Percentiles rank a stretch among this genome's conserved stretches.
Conservation (phyloP, 2,888 invertebrate species). For the Nemoura dubitans region DNA sequence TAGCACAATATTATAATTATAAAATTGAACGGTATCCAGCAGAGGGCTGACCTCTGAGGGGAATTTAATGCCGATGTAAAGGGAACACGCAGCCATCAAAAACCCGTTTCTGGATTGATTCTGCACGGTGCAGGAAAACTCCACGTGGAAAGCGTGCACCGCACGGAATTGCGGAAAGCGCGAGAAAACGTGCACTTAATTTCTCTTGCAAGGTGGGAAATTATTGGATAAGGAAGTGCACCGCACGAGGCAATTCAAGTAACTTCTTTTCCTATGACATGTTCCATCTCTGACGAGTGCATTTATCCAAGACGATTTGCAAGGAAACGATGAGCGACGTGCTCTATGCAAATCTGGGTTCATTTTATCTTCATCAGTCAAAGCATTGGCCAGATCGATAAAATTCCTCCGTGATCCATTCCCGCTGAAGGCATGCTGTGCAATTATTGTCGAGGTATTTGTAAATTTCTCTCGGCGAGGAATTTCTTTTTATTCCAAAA, state of each 20-base stretch:
- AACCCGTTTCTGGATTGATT: background rate
- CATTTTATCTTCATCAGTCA: conserved; percentile 13
- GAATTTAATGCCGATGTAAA: background rate
- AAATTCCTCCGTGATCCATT: background rate
- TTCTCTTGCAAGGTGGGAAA: background rate
- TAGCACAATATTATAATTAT: background rate
- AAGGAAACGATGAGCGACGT: background rate
- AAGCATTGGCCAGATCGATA: background rate
- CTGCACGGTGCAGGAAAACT: no score
- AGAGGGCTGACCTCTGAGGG: background rate
- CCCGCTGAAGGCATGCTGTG: background rate
- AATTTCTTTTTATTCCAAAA: background rate
- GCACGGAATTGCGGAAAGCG: no score
- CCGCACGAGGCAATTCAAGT: no score
- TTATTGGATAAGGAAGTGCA: background rate
- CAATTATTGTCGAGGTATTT: background rate
- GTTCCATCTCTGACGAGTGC: background rate
- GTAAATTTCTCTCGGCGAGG: background rate
- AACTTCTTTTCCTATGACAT: no score
- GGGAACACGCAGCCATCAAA: background rate
- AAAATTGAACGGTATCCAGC: background rate
- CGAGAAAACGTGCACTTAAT: background rate
- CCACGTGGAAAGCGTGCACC: no score
- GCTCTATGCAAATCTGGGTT: background rate
- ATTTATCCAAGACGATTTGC: background rate